Evolutionary conservation across 2,113 vertebrate genomes (phyloP).

Genomic region (Ondatra zibethicus): DNA sequence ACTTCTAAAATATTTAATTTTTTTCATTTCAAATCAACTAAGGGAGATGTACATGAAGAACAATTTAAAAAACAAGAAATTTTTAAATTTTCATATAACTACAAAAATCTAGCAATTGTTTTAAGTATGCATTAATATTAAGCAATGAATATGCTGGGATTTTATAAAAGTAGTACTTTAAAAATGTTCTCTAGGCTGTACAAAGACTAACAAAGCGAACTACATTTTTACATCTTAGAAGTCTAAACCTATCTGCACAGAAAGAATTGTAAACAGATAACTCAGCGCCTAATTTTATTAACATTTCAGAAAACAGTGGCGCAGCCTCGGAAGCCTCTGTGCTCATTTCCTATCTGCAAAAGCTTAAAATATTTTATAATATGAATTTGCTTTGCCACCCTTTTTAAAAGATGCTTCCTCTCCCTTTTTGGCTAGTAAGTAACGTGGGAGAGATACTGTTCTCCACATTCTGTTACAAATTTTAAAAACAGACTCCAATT

Average conservation of each 20-base stretch:
- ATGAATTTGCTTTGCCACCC: background rate
- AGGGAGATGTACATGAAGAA: background rate
- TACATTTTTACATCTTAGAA: slow-evolving; percentile 45
- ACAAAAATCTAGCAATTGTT: slow-evolving; percentile 11
- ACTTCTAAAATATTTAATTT: background rate
- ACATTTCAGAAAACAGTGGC: slow-evolving; percentile 56
- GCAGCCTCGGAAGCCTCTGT: background rate
- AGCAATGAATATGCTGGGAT: background rate
- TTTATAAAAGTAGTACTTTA: slow-evolving; percentile 6
- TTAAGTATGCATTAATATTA: slow-evolving; percentile 54
- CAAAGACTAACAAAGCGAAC: slow-evolving; percentile 31
- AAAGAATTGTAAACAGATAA: slow-evolving; percentile 34
- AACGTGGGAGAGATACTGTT: slow-evolving; percentile 26
- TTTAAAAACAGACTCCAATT: slow-evolving; percentile 17
- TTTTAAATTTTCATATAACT: slow-evolving; percentile 20
- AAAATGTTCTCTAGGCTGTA: slow-evolving; percentile 43
- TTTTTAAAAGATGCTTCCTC: background rate
- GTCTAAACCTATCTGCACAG: background rate
- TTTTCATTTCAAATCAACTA: slow-evolving; percentile 23
- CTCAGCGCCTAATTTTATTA: background rate
- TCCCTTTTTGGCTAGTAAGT: background rate
- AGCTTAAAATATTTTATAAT: slow-evolving; percentile 61
- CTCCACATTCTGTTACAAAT: background rate
- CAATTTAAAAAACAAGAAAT: background rate
- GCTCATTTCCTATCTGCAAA: slow-evolving; percentile 65